These are phyloP conservation scores for Coboldia fuscipes DNA, from an alignment of 1,140 invertebrate genomes.

Conservation along the genomic window DNA sequence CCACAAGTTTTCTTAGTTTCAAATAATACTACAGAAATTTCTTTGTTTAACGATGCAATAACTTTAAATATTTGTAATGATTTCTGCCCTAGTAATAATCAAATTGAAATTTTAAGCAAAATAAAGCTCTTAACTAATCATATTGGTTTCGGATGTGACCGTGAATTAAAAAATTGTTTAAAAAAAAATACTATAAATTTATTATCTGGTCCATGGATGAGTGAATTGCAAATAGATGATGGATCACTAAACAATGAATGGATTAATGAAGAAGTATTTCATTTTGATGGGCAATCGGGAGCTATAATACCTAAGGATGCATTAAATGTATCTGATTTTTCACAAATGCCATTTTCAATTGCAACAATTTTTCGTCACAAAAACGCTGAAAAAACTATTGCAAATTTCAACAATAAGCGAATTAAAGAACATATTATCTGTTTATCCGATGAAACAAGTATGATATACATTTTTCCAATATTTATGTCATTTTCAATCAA, in stretches of 20 bases:
- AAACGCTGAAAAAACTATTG: no score
- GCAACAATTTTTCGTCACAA: conserved; percentile 58
- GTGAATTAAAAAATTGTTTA: conserved; percentile 23
- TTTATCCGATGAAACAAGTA: conserved; percentile 88
- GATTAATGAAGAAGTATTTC: conserved; percentile 76
- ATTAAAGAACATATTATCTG: conserved; percentile 89
- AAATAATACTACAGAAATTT: neutral
- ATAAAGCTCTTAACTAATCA: no score
- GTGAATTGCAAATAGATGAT: conserved; percentile 69
- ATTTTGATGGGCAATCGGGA: conserved; percentile 79
- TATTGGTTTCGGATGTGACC: conserved; percentile 21
- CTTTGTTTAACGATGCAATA: neutral
- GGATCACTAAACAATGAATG: conserved; percentile 76
- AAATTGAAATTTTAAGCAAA: neutral
- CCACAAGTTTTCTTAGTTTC: no score
- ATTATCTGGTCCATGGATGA: no score
- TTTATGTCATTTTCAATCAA: neutral
- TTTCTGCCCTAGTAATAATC: conserved; percentile 58
- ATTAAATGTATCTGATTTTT: conserved; percentile 22
- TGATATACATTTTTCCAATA: conserved; percentile 21
- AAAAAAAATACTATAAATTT: conserved; percentile 39
- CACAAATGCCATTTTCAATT: conserved; percentile 51
- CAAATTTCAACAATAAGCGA: conserved; percentile 48
- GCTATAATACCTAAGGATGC: conserved; percentile 60
- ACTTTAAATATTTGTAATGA: no score